Percentiles rank a stretch among this genome's conserved stretches.
phyloP scores from a whole-genome alignment of 2,888 invertebrate species.

The Latrodectus hesperus region DNA sequence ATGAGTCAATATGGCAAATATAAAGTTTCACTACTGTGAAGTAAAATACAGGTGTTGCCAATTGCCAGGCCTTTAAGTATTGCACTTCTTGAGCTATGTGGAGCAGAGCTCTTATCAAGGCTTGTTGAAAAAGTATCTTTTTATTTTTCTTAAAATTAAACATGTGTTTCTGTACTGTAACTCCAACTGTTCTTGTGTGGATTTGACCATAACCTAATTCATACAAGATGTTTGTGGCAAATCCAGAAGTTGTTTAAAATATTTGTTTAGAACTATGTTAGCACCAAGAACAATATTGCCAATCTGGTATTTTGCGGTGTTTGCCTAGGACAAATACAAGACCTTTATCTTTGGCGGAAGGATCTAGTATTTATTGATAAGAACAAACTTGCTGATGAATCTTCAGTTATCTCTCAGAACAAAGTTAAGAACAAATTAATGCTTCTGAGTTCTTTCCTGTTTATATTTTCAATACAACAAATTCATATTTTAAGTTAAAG shows the following conservation, averaged over 20 bases:
- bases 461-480: neutral
- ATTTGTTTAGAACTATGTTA: neutral
- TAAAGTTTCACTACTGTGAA: neutral
- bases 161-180: too few relatives aligned
- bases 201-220: too few relatives aligned
- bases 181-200: too few relatives aligned
- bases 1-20: neutral
- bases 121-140: too few relatives aligned
- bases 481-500: neutral
- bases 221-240: neutral
- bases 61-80: neutral
- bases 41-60: neutral
- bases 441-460: neutral
- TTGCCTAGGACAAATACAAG: too few relatives aligned
- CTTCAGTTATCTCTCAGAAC: too few relatives aligned
- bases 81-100: neutral
- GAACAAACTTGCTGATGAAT: neutral
- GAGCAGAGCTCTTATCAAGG: neutral
- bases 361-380: neutral
- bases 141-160: too few relatives aligned
- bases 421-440: neutral
- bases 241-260: neutral
- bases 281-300: neutral
- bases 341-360: neutral
- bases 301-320: neutral